Evolutionary conservation across 1,140 invertebrate species (phyloP).

Genomic region (Ceratina japonica): DNA sequence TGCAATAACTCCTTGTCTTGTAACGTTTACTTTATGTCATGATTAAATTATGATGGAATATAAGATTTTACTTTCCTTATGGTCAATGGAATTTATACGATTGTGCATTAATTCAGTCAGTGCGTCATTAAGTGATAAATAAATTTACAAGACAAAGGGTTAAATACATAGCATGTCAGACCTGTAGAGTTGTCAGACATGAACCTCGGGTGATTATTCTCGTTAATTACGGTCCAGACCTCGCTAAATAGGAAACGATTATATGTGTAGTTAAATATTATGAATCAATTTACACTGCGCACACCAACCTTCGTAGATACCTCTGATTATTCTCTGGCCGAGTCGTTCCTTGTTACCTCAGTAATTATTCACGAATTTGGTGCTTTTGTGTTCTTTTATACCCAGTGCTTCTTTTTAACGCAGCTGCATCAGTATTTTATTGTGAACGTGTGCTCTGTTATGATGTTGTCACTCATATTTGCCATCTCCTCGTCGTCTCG

Average conservation of each 20-base stretch:
- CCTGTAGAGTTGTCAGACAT: conserved; percentile 11
- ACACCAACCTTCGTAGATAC: conserved; percentile 8
- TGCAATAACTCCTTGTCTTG: not conserved
- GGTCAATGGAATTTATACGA: not conserved
- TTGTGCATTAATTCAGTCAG: not conserved
- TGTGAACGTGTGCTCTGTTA: not conserved
- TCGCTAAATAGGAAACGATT: conserved; percentile 66
- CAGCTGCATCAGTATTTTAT: conserved; percentile 30
- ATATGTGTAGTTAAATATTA: conserved; percentile 41
- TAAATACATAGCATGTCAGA: not conserved
- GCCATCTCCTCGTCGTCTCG: not conserved
- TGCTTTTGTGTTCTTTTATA: conserved; percentile 15
- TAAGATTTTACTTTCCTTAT: not conserved
- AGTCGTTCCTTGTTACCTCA: not conserved
- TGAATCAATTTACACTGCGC: not conserved
- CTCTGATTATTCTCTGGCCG: not conserved
- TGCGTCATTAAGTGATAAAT: no score
- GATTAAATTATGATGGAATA: not conserved
- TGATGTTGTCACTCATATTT: not conserved
- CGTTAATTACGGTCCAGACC: conserved; percentile 63
- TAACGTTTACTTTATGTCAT: not conserved
- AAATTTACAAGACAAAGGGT: not conserved
- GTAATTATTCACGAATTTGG: conserved; percentile 2
- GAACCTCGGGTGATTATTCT: conserved; percentile 39
- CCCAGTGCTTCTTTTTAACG: conserved; percentile 61